Evolutionary conservation across 2,888 invertebrate genomes (phyloP).

Genomic region (Thymelicus acteon): DNA sequence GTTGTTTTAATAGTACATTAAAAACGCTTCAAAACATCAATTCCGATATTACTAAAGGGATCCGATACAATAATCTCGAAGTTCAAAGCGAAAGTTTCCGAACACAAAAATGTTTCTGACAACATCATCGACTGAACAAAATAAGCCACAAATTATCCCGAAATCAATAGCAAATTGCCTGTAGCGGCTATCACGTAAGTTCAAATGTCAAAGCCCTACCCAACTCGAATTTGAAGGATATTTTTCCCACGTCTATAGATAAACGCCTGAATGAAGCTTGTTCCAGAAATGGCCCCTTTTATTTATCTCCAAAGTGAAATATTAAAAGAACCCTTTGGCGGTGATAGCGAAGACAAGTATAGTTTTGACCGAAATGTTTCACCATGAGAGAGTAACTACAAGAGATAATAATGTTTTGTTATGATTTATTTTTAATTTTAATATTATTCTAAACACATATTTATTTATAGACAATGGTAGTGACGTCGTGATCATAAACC

Average conservation of each 20-base stretch:
- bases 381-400: background rate
- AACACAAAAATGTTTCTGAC: conserved; percentile 6
- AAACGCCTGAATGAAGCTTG: conserved; percentile 22
- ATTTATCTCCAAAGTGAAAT: conserved; percentile 31
- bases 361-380: background rate
- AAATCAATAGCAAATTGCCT: conserved; percentile 24
- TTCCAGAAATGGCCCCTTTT: conserved; percentile 28
- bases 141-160: background rate
- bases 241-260: conserved; percentile 22
- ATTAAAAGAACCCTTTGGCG: conserved; percentile 25
- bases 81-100: background rate
- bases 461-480: too few species aligned
- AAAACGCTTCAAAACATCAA: too few species aligned
- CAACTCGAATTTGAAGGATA: conserved; percentile 18
- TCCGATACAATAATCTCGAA: too few species aligned
- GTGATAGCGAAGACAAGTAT: conserved; percentile 21
- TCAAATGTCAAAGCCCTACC: conserved; percentile 28
- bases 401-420: too few species aligned
- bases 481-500: too few species aligned
- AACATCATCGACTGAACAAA: background rate
- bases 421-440: too few species aligned
- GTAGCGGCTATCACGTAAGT: conserved; percentile 6
- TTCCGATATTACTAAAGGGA: too few species aligned
- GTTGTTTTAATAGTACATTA: too few species aligned
- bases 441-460: too few species aligned